phyloP scores from a whole-genome alignment of 2,888 invertebrate genomes.

The Hypena proboscidalis region DNA sequence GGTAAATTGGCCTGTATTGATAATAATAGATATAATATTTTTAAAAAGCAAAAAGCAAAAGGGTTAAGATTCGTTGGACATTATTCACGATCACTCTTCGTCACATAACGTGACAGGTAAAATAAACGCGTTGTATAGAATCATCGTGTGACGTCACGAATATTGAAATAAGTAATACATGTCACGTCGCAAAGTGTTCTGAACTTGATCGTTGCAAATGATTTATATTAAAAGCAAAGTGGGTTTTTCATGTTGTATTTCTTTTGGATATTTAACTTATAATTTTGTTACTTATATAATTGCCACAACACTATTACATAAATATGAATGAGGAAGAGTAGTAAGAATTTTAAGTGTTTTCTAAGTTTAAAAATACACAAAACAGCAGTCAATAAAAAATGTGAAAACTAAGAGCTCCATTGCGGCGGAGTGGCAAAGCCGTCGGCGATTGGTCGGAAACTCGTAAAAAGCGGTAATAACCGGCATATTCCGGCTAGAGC shows the following conservation, averaged over 20 bases:
- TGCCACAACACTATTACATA: too few relatives aligned
- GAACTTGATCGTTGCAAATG: conserved; percentile 23
- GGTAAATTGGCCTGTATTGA: too few relatives aligned
- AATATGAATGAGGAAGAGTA: too few relatives aligned
- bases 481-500: conserved; percentile 36
- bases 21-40: too few relatives aligned
- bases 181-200: conserved; percentile 2
- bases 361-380: too few relatives aligned
- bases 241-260: too few relatives aligned
- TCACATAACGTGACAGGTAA: conserved; percentile 27
- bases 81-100: conserved; percentile 36
- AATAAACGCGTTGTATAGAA: conserved; percentile 31
- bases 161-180: conserved; percentile 29
- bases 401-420: conserved; percentile 6
- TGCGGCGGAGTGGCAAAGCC: conserved; percentile 1
- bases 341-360: too few relatives aligned
- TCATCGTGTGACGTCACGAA: conserved; percentile 15
- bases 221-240: conserved; percentile 22
- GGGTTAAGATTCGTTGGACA: too few relatives aligned
- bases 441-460: conserved; percentile 18
- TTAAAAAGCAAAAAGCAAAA: too few relatives aligned
- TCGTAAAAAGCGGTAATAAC: conserved; percentile 40
- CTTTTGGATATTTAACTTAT: too few relatives aligned
- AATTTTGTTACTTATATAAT: too few relatives aligned
- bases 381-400: conserved; percentile 2